A percentile compares a stretch with the other conserved stretches of the same genome.
Evolutionary conservation across 1,140 invertebrate species (phyloP).

Genomic region (Brachionus angularis): DNA sequence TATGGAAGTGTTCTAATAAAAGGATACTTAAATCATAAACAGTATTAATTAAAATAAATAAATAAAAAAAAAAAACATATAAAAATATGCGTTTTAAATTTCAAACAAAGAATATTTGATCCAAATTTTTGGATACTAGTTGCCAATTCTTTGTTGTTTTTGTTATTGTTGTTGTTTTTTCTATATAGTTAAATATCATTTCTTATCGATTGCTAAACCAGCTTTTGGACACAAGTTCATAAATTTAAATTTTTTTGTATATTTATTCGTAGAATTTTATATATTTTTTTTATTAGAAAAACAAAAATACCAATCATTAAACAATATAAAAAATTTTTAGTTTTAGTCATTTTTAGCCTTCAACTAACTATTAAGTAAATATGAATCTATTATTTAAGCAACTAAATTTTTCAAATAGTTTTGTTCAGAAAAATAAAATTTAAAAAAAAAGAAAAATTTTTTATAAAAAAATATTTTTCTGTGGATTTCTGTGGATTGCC

Average conservation of each 20-base stretch:
- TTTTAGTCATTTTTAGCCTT: slow-evolving; percentile 40
- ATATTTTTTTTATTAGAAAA: slow-evolving; percentile 4
- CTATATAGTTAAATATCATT: slow-evolving; percentile 40
- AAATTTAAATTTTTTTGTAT: slow-evolving; percentile 13
- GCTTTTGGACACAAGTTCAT: slow-evolving; percentile 26
- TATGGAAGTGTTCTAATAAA: too few species aligned
- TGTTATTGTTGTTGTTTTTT: slow-evolving; percentile 21
- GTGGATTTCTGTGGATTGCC: too few species aligned
- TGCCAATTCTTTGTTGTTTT: too few species aligned
- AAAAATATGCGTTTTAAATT: too few species aligned
- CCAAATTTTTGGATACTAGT: slow-evolving; percentile 13
- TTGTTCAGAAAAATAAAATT: neutral
- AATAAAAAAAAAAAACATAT: too few species aligned
- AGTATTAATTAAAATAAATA: too few species aligned
- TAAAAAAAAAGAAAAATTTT: neutral
- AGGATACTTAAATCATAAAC: slow-evolving; percentile 27
- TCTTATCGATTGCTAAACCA: slow-evolving; percentile 36
- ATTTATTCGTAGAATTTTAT: slow-evolving; percentile 35
- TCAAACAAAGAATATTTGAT: slow-evolving; percentile 31
- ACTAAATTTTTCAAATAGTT: slow-evolving; percentile 11
- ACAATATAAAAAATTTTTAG: slow-evolving; percentile 36
- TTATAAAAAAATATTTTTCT: too few species aligned
- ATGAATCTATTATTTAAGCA: slow-evolving; percentile 42
- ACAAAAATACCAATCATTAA: slow-evolving; percentile 34
- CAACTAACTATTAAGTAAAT: slow-evolving; percentile 43